Conservation (phyloP, 2,113 vertebrate species). For the Choloepus hoffmanni region DNA sequence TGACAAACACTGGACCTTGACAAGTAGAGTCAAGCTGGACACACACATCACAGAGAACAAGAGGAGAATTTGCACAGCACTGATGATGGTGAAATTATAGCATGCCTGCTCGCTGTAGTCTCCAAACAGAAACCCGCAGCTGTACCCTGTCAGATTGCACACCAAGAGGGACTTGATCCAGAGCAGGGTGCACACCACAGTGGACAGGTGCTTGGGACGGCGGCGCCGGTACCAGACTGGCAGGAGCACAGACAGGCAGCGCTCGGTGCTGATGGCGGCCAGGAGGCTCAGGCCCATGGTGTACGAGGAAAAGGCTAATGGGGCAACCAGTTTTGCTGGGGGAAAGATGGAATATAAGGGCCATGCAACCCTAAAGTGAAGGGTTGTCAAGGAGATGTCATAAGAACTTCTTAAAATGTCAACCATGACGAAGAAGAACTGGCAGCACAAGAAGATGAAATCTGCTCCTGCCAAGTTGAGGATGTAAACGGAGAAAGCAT, state of each 20-base stretch:
- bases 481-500: not conserved
- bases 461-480: not conserved
- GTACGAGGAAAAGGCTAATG: slow-evolving; percentile 56
- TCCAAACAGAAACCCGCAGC: not conserved
- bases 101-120: not conserved
- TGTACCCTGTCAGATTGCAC: not conserved
- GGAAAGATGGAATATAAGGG: not conserved
- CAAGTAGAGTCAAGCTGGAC: slow-evolving; percentile 81
- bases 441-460: not conserved
- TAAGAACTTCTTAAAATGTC: not conserved
- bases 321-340: not conserved
- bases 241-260: slow-evolving; percentile 75
- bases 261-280: slow-evolving; percentile 77
- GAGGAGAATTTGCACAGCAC: not conserved
- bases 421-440: not conserved
- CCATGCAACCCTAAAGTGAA: not conserved
- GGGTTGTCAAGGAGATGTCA: not conserved
- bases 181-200: not conserved
- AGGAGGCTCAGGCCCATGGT: slow-evolving; percentile 75
- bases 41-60: slow-evolving; percentile 79
- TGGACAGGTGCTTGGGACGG: slow-evolving; percentile 59
- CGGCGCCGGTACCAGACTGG: slow-evolving; percentile 78
- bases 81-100: not conserved
- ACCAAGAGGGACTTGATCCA: not conserved
- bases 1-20: slow-evolving; percentile 74